A percentile compares a stretch with the other conserved stretches of the same genome.
phyloP scores from a whole-genome alignment of 2,888 invertebrate species.

The Toxonevra muliebris region DNA sequence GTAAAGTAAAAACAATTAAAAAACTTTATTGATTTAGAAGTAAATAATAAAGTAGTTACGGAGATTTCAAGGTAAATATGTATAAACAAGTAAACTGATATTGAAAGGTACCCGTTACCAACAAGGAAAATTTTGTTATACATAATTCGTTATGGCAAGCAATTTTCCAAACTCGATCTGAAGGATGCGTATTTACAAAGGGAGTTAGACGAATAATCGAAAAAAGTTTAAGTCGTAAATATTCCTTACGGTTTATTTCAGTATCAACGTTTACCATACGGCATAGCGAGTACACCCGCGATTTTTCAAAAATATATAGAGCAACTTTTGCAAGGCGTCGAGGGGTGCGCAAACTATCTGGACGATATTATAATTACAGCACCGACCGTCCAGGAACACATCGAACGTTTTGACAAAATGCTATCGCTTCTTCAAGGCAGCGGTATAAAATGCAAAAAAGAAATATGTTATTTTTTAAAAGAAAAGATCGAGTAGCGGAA shows the following conservation, averaged over 20 bases:
- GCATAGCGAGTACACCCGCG: slow-evolving; percentile 37
- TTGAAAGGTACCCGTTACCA: slow-evolving; percentile 43
- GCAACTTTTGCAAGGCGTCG: slow-evolving; percentile 33
- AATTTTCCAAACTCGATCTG: slow-evolving; percentile 30
- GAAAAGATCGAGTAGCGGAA: slow-evolving; percentile 45
- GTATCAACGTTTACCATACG: slow-evolving; percentile 40
- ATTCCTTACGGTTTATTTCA: slow-evolving; percentile 39
- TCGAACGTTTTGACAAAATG: slow-evolving; percentile 23
- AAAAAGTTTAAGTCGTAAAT: slow-evolving; percentile 29
- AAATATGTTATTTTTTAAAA: slow-evolving; percentile 53
- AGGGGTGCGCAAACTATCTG: slow-evolving; percentile 43
- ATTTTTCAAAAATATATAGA: slow-evolving; percentile 38
- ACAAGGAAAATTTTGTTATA: slow-evolving; percentile 31
- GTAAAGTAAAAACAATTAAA: too few relatives aligned
- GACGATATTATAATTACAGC: slow-evolving; percentile 51
- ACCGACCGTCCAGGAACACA: slow-evolving; percentile 37
- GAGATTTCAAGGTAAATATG: slow-evolving; percentile 40
- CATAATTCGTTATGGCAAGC: slow-evolving; percentile 25
- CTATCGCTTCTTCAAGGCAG: slow-evolving; percentile 29
- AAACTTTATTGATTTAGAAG: too few relatives aligned
- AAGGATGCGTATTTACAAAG: slow-evolving; percentile 32
- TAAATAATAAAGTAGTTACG: not conserved
- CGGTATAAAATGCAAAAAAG: slow-evolving; percentile 34
- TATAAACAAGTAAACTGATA: slow-evolving; percentile 44
- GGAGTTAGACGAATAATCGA: slow-evolving; percentile 28